These are phyloP conservation scores for Platyscapa corneri DNA, from an alignment of 1,140 invertebrate genomes.

Conservation along the genomic window DNA sequence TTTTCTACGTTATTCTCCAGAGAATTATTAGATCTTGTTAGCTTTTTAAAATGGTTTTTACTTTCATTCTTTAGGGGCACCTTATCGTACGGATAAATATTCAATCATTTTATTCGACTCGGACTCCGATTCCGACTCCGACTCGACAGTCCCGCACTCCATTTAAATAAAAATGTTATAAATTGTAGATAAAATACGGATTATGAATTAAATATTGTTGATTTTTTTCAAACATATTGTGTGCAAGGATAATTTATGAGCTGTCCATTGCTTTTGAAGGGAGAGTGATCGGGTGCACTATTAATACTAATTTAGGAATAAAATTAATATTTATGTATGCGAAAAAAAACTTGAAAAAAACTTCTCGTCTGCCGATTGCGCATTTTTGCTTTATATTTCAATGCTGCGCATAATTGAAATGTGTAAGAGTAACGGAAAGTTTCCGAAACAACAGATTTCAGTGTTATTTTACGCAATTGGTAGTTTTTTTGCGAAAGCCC, in stretches of 20 bases:
- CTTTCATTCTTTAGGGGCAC: not conserved
- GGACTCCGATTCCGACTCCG: too few relatives aligned
- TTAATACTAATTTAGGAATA: not conserved
- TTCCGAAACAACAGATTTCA: too few relatives aligned
- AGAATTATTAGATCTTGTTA: constrained; percentile 45
- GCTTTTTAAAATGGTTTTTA: constrained; percentile 5
- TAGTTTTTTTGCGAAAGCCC: too few relatives aligned
- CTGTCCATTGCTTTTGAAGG: not conserved
- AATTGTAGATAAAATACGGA: not conserved
- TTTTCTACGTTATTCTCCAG: constrained; percentile 36
- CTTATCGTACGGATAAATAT: not conserved
- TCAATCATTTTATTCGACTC: not conserved
- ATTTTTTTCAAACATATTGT: not conserved
- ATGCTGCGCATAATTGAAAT: too few relatives aligned
- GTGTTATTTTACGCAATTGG: too few relatives aligned
- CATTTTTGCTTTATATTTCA: too few relatives aligned
- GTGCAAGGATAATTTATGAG: not conserved
- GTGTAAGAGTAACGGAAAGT: too few relatives aligned
- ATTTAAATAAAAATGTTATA: not conserved
- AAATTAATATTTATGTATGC: not conserved
- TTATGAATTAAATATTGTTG: not conserved
- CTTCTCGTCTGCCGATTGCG: too few relatives aligned
- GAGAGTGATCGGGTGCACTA: not conserved
- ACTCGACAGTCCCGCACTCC: not conserved
- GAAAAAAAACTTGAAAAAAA: not conserved